Percentiles rank a stretch among this genome's conserved stretches.
phyloP scores from a whole-genome alignment of 2,113 vertebrate species.

The Thalassarche chlororhynchos region DNA sequence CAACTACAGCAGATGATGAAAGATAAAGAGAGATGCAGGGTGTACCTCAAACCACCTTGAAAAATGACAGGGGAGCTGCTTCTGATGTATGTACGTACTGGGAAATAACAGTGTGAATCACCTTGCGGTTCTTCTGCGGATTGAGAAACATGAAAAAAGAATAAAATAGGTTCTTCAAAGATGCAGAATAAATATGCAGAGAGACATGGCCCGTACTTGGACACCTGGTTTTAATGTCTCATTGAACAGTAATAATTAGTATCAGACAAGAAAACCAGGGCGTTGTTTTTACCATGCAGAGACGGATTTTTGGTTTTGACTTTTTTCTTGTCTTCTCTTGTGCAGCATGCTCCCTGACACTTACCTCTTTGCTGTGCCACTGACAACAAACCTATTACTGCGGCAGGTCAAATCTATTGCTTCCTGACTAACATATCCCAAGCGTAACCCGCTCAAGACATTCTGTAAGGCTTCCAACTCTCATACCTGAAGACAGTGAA shows the following conservation, averaged over 20 bases:
- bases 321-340: not conserved
- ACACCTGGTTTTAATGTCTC: not conserved
- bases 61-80: not conserved
- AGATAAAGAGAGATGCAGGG: not conserved
- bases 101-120: not conserved
- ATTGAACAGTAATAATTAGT: not conserved
- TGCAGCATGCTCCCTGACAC: not conserved
- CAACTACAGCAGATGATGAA: not conserved
- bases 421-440: not conserved
- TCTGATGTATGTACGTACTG: fast-evolving
- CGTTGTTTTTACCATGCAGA: not conserved
- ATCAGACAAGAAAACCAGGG: not conserved
- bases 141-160: not conserved
- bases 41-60: not conserved
- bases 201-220: not conserved
- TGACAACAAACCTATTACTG: not conserved
- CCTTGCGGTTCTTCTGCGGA: not conserved
- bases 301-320: not conserved
- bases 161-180: not conserved
- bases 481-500: not conserved
- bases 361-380: not conserved
- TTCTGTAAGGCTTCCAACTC: not conserved
- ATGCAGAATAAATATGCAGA: not conserved
- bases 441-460: not conserved
- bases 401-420: not conserved